Evolutionary conservation across 2,888 invertebrate species (phyloP).

Genomic region (Tuberolachnus salignus): DNA sequence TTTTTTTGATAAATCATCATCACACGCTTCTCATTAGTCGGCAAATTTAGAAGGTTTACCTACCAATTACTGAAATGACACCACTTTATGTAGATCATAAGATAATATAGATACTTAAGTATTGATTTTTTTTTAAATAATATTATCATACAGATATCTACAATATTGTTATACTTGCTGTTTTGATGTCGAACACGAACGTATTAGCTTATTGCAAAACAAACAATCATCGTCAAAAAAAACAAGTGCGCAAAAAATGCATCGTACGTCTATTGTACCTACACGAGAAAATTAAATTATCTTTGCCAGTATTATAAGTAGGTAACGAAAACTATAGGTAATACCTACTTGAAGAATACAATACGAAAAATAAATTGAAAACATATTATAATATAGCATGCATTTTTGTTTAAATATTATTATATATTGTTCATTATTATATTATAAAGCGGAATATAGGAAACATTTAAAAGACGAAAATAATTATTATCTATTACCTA

Average conservation of each 20-base stretch:
- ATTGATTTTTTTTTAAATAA: no score
- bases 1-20: no score
- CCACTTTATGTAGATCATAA: no score
- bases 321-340: constrained; percentile 13
- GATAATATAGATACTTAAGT: no score
- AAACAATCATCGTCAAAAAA: constrained; percentile 12
- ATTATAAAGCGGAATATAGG: not conserved
- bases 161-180: not conserved
- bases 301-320: not conserved
- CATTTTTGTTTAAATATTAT: not conserved
- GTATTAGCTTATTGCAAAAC: not conserved
- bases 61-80: no score
- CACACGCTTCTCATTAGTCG: no score
- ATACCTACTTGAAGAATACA: constrained; percentile 25
- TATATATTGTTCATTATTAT: not conserved
- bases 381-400: not conserved
- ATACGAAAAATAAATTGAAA: not conserved
- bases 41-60: no score
- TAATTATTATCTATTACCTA: not conserved
- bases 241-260: constrained; percentile 9
- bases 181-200: not conserved
- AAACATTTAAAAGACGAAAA: no score
- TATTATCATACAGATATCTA: no score
- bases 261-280: constrained; percentile 2
- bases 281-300: constrained; percentile 19